These are phyloP conservation scores for Elanus axillaris DNA, from an alignment of 2,113 vertebrate species.

Conservation along the genomic window DNA sequence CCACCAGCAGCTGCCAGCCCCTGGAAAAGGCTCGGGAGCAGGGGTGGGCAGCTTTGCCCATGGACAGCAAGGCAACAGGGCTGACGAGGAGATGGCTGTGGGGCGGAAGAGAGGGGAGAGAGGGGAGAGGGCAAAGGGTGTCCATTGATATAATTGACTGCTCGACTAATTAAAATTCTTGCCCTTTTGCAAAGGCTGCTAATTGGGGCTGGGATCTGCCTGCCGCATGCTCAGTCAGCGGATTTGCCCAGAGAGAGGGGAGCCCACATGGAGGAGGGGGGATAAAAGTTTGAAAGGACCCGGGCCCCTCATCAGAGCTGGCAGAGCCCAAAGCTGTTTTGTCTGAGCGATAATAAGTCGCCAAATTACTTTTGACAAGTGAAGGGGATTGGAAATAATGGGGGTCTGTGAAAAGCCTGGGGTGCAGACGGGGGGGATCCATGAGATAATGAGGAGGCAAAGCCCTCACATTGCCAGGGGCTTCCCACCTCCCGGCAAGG, in stretches of 20 bases:
- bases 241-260: neutral
- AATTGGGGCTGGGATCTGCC: conserved; percentile 55
- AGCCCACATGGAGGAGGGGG: neutral
- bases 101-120: neutral
- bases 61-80: accelerated
- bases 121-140: conserved; percentile 39
- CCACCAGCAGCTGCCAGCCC: neutral
- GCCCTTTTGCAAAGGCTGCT: conserved; percentile 36
- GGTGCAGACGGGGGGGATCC: neutral
- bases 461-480: neutral
- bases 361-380: conserved; percentile 73
- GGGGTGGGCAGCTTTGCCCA: neutral
- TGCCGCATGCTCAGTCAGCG: neutral
- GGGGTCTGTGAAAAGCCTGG: conserved; percentile 53
- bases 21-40: accelerated
- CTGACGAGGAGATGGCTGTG: neutral
- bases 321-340: conserved; percentile 4
- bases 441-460: conserved; percentile 73
- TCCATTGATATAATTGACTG: conserved; percentile 68
- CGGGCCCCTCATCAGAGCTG: neutral
- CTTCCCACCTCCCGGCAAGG: neutral
- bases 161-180: conserved; percentile 74
- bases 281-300: neutral
- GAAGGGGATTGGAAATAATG: conserved; percentile 71
- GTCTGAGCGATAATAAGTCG: neutral